Evolutionary conservation across 2,113 vertebrate genomes (phyloP).

Genomic region (Python bivittatus): DNA sequence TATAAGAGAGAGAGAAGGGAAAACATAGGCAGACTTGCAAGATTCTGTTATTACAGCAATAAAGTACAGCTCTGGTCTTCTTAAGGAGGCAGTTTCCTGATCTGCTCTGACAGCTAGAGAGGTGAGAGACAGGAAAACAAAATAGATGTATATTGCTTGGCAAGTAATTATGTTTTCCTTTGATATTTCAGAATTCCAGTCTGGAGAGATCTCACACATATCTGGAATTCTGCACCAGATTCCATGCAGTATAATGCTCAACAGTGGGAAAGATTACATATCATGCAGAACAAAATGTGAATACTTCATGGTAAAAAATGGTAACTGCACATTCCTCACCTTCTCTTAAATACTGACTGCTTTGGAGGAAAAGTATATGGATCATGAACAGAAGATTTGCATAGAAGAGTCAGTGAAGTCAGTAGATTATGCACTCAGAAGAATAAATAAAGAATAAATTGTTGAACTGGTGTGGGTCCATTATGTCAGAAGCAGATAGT

Average conservation of each 20-base stretch:
- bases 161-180: neutral
- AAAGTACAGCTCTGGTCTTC: neutral
- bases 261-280: neutral
- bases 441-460: neutral
- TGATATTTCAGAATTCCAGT: neutral
- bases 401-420: neutral
- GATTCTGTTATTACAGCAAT: neutral
- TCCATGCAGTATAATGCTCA: neutral
- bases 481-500: neutral
- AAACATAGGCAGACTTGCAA: neutral
- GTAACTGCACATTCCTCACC: neutral
- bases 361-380: slow-evolving; percentile 3
- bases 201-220: neutral
- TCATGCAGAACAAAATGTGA: slow-evolving; percentile 8
- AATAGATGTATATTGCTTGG: neutral
- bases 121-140: neutral
- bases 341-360: neutral
- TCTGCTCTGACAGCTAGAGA: neutral
- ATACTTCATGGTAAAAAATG: neutral
- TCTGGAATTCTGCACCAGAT: neutral
- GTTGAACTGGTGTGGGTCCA: neutral
- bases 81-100: neutral
- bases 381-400: neutral
- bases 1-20: neutral
- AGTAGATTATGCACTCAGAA: neutral